Evolutionary conservation across 1,140 invertebrate species (phyloP).

Genomic region (Drosophila serrata): DNA sequence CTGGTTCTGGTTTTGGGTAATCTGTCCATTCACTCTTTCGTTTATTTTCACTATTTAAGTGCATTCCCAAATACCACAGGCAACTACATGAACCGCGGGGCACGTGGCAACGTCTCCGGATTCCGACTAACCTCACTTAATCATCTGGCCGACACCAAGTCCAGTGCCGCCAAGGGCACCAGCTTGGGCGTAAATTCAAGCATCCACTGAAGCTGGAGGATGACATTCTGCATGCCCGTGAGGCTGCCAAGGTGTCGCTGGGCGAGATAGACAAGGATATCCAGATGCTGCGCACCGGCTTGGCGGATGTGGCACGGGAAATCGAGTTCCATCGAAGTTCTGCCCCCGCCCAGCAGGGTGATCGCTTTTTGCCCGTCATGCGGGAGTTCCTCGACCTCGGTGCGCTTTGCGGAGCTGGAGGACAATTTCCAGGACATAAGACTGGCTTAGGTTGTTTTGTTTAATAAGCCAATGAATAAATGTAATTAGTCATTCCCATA

Average conservation of each 20-base stretch:
- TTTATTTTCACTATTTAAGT: no score
- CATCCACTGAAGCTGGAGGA: conserved; percentile 97
- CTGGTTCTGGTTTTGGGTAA: conserved; percentile 96
- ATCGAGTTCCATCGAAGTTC: conserved; percentile 94
- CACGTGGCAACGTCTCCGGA: conserved; percentile 97
- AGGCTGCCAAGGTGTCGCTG: conserved; percentile 97
- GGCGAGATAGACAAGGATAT: no score
- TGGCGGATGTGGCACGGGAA: conserved; percentile 95
- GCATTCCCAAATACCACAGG: no score
- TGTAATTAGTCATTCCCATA: no score
- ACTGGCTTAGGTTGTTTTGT: no score
- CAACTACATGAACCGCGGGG: no score
- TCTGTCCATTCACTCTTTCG: conserved; percentile 7
- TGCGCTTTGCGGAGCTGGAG: no score
- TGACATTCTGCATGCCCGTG: conserved; percentile 94
- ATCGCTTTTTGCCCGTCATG: conserved; percentile 97
- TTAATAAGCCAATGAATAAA: no score
- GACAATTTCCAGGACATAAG: conserved; percentile 88
- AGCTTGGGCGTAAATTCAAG: no score
- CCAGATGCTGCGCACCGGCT: no score
- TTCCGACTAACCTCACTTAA: conserved; percentile 96
- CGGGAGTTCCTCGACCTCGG: conserved; percentile 98
- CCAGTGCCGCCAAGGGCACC: no score
- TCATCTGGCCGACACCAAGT: no score
- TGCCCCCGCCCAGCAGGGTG: conserved; percentile 88